Conservation (phyloP, 2,888 invertebrate genomes). For the Polydrusus tereticollis region DNA sequence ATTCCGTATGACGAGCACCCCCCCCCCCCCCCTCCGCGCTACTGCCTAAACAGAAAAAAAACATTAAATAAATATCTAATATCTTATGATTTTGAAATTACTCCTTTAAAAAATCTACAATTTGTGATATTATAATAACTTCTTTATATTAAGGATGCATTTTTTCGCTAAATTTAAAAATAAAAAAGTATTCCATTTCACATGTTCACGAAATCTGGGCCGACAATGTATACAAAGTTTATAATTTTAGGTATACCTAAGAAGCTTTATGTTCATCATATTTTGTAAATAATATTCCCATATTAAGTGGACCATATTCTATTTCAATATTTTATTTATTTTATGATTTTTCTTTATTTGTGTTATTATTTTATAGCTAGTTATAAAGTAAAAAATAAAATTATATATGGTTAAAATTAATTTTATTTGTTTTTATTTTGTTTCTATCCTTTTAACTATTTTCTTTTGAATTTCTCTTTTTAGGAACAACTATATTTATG, state of each 20-base stretch:
- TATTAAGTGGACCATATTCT: neutral
- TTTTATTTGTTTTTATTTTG: slow-evolving; percentile 30
- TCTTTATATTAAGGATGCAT: too few relatives aligned
- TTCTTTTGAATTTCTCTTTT: neutral
- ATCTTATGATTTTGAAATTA: too few relatives aligned
- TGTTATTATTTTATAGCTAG: slow-evolving; percentile 18
- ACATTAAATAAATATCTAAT: too few relatives aligned
- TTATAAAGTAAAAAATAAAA: slow-evolving; percentile 14
- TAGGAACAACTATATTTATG: neutral
- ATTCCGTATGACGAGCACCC: too few relatives aligned
- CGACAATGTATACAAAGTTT: neutral
- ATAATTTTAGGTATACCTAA: neutral
- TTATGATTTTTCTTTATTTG: slow-evolving; percentile 4
- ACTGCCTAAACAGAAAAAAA: too few relatives aligned
- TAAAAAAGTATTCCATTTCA: neutral
- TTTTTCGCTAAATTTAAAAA: too few relatives aligned
- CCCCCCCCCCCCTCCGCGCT: too few relatives aligned
- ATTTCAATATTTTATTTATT: slow-evolving; percentile 14
- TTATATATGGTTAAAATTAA: slow-evolving; percentile 1
- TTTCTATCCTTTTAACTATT: neutral
- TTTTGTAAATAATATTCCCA: neutral
- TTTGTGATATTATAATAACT: too few relatives aligned
- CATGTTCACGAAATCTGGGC: neutral
- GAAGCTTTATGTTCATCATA: slow-evolving; percentile 2
- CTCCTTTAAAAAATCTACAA: too few relatives aligned